Percentiles rank a stretch among this genome's conserved stretches.
These are phyloP conservation scores for Clarias macrocephalus DNA, from an alignment of 2,113 vertebrate species.

Conservation along the genomic window DNA sequence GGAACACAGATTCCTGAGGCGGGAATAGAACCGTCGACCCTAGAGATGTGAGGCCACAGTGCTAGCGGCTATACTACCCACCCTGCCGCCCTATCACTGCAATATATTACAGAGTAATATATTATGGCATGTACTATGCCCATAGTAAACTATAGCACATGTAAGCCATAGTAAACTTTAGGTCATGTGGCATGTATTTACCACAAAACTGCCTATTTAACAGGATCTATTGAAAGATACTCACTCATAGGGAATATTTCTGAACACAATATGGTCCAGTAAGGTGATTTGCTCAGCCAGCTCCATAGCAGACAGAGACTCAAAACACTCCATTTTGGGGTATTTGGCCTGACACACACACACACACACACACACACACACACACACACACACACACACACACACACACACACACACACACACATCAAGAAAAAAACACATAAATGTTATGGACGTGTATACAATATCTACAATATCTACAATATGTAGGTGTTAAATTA, in stretches of 20 bases:
- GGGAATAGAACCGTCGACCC: too few species aligned
- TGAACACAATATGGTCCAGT: constrained; percentile 92
- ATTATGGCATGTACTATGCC: too few species aligned
- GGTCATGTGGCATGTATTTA: neutral
- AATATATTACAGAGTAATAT: too few species aligned
- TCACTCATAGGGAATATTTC: constrained; percentile 97
- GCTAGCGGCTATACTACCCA: too few species aligned
- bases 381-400: constrained; percentile 7
- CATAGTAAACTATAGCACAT: too few species aligned
- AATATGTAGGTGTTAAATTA: neutral
- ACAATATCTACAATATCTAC: neutral
- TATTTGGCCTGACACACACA: constrained; percentile 76
- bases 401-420: constrained; percentile 24
- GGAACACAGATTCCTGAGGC: too few species aligned
- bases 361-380: constrained; percentile 15
- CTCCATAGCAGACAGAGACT: constrained; percentile 93
- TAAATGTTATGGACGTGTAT: neutral
- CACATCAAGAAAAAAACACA: neutral
- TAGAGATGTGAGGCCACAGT: too few species aligned
- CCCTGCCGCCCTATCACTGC: too few species aligned
- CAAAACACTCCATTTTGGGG: constrained; percentile 86
- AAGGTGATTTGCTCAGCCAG: constrained; percentile 96
- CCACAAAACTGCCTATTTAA: neutral
- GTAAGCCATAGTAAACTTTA: too few species aligned
- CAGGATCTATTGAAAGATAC: constrained; percentile 57